Percentiles rank a stretch among this genome's conserved stretches.
Conservation (phyloP, 2,888 invertebrate genomes). For the Calephelis perditalis region DNA sequence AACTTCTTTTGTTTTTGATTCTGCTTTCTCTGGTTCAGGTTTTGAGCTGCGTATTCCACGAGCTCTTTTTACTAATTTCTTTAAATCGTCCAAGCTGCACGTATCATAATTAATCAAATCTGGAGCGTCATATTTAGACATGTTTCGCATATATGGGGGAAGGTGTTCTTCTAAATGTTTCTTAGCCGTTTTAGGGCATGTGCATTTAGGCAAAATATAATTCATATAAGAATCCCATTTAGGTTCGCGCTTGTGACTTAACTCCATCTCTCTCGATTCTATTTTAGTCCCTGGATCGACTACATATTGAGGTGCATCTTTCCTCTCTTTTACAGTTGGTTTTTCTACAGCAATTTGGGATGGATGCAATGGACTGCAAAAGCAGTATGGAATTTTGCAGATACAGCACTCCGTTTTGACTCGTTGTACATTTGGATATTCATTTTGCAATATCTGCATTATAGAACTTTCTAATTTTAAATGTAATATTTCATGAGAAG, state of each 20-base stretch:
- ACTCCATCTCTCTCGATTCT: conserved; percentile 37
- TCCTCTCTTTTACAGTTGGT: conserved; percentile 19
- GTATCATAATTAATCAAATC: conserved; percentile 52
- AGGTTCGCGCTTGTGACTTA: conserved; percentile 51
- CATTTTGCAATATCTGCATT: conserved; percentile 55
- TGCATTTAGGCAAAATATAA: conserved; percentile 45
- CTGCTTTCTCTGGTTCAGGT: conserved; percentile 27
- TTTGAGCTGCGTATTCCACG: conserved; percentile 33
- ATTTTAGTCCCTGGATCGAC: conserved; percentile 38
- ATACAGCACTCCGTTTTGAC: conserved; percentile 41
- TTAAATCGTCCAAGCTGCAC: conserved; percentile 43
- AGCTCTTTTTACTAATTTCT: conserved; percentile 43
- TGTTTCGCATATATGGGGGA: conserved; percentile 57
- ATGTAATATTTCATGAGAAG: conserved; percentile 42
- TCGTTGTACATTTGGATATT: conserved; percentile 45
- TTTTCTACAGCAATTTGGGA: not conserved
- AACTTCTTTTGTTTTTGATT: conserved; percentile 42
- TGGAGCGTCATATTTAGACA: conserved; percentile 44
- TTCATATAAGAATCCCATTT: conserved; percentile 55
- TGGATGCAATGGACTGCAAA: conserved; percentile 32
- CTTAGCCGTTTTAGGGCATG: conserved; percentile 49
- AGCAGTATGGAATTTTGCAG: conserved; percentile 50
- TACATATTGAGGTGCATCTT: conserved; percentile 9
- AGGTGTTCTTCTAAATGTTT: conserved; percentile 54
- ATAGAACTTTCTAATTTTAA: conserved; percentile 56